Percentiles rank a stretch among this genome's conserved stretches.
phyloP scores from a whole-genome alignment of 2,797 vertebrate genomes.

The Acanthopagrus latus region DNA sequence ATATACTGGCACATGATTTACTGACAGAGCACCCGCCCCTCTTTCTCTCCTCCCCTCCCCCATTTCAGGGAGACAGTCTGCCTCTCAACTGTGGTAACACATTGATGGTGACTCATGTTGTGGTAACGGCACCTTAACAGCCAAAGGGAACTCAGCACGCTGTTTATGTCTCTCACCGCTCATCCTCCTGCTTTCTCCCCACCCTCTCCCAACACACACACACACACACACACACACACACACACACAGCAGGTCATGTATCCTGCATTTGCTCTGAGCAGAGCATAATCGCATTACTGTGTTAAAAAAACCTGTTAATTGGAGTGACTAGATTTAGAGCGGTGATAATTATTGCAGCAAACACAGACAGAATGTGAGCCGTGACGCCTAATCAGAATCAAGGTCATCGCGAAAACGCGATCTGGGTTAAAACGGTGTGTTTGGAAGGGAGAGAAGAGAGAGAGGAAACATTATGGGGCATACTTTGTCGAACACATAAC shows the following conservation, averaged over 20 bases:
- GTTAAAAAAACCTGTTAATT: conserved; percentile 62
- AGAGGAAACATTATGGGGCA: neutral
- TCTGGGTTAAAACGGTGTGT: neutral
- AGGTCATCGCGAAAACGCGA: neutral
- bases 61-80: conserved; percentile 2
- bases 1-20: neutral
- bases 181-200: conserved; percentile 8
- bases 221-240: conserved; percentile 21
- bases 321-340: conserved; percentile 51
- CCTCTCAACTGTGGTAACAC: conserved; percentile 61
- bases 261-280: conserved; percentile 40
- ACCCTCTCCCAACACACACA: conserved; percentile 9
- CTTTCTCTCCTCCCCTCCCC: neutral
- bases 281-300: conserved; percentile 30
- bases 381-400: neutral
- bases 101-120: conserved; percentile 66
- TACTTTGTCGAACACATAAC: conserved; percentile 9
- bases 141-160: conserved; percentile 59
- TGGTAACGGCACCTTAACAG: conserved; percentile 63
- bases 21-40: neutral
- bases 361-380: conserved; percentile 12
- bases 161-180: conserved; percentile 53
- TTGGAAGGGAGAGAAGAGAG: neutral
- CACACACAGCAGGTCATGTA: conserved; percentile 31
- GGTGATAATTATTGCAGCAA: conserved; percentile 50